A percentile compares a stretch with the other conserved stretches of the same genome.
Conservation (phyloP, 2,888 invertebrate genomes). For the Lasiommata megera region DNA sequence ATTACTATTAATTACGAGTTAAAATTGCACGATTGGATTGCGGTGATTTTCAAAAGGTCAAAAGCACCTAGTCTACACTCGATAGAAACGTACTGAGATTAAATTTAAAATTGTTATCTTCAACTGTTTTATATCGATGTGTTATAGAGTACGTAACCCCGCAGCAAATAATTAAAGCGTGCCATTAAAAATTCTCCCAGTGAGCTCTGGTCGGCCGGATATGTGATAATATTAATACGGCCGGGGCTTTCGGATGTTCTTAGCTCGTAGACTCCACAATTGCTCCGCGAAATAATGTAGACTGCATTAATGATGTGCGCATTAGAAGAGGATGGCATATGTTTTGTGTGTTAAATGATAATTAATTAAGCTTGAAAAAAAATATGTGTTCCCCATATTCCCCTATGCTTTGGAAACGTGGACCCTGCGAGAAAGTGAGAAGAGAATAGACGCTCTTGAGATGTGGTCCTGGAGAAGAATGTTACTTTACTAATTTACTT, state of each 20-base stretch:
- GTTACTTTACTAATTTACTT: too few relatives aligned
- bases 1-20: too few relatives aligned
- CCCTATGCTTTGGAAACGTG: too few relatives aligned
- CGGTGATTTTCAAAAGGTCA: too few relatives aligned
- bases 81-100: too few relatives aligned
- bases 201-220: constrained; percentile 69
- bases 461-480: too few relatives aligned
- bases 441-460: too few relatives aligned
- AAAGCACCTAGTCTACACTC: too few relatives aligned
- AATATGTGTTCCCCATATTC: too few relatives aligned
- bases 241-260: constrained; percentile 47
- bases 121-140: constrained; percentile 6
- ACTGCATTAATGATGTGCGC: constrained; percentile 23
- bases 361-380: background rate
- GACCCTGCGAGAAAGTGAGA: too few relatives aligned
- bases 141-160: constrained; percentile 33
- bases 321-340: background rate
- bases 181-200: constrained; percentile 80
- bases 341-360: constrained; percentile 1
- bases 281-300: constrained; percentile 30
- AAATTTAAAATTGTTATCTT: background rate
- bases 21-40: too few relatives aligned
- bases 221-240: constrained; percentile 79
- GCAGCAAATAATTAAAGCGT: constrained; percentile 78
- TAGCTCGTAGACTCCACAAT: constrained; percentile 46